These are phyloP conservation scores for Gymnosoma rotundatum DNA, from an alignment of 2,888 invertebrate genomes.

Conservation along the genomic window DNA sequence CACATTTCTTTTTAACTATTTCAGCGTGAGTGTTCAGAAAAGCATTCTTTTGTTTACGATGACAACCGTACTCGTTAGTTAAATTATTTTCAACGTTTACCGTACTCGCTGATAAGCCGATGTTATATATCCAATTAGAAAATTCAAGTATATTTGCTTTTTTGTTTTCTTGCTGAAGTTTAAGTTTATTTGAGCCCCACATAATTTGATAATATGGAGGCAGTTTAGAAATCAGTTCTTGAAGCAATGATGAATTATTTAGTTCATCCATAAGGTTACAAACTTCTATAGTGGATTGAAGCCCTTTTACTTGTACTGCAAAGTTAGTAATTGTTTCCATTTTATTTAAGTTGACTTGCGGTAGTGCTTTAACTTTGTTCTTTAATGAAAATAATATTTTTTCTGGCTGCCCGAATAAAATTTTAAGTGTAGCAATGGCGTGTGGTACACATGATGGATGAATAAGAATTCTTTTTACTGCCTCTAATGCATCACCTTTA, in stretches of 20 bases:
- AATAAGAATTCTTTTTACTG: too few relatives aligned
- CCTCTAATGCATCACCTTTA: too few relatives aligned
- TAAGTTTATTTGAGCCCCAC: conserved; percentile 55
- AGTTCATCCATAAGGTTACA: too few relatives aligned
- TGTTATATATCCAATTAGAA: conserved; percentile 53
- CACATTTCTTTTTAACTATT: conserved; percentile 40
- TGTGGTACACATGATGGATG: too few relatives aligned
- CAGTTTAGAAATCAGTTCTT: conserved; percentile 61
- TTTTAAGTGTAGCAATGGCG: too few relatives aligned
- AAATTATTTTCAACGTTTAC: conserved; percentile 30
- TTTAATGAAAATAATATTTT: too few relatives aligned
- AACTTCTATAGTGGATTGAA: too few relatives aligned
- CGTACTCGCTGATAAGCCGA: conserved; percentile 53
- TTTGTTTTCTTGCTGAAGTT: conserved; percentile 41
- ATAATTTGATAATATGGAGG: conserved; percentile 61
- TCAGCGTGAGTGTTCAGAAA: conserved; percentile 20
- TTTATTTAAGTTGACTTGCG: too few relatives aligned
- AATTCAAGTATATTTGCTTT: conserved; percentile 52
- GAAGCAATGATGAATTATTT: conserved; percentile 64
- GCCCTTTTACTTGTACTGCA: conserved; percentile 19
- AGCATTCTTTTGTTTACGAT: conserved; percentile 39
- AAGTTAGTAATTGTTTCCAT: too few relatives aligned
- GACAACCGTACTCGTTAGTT: neutral
- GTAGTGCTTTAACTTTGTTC: too few relatives aligned
- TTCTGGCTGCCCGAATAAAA: too few relatives aligned